Conservation (phyloP, 2,888 invertebrate genomes). For the Drosophila dives region DNA sequence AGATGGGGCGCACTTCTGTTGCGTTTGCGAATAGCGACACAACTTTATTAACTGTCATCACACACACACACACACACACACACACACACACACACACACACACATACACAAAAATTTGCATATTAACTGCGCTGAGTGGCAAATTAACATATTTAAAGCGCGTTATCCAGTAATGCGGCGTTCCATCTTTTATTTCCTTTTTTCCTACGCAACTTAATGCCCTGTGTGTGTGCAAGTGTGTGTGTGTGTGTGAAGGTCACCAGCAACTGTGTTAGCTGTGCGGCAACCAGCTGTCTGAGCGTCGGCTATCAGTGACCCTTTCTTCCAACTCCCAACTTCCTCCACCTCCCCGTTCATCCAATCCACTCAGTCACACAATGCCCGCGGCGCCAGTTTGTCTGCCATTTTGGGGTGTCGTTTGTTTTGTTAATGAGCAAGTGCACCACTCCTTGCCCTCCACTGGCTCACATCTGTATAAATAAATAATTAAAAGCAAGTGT, state of each 20-base stretch:
- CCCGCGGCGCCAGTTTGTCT: slow-evolving; percentile 55
- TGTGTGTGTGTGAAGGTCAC: slow-evolving; percentile 48
- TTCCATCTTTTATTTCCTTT: slow-evolving; percentile 44
- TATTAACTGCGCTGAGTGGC: slow-evolving; percentile 44
- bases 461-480: slow-evolving; percentile 34
- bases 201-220: slow-evolving; percentile 44
- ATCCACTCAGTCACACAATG: slow-evolving; percentile 6
- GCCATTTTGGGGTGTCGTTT: slow-evolving; percentile 50
- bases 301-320: slow-evolving; percentile 10
- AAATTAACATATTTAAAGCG: slow-evolving; percentile 73
- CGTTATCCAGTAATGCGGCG: slow-evolving; percentile 70
- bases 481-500: slow-evolving; percentile 57
- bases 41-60: slow-evolving; percentile 35
- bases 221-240: slow-evolving; percentile 7
- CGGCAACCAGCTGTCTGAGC: slow-evolving; percentile 55
- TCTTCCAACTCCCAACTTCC: background rate
- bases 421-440: slow-evolving; percentile 61
- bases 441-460: background rate
- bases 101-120: slow-evolving; percentile 8
- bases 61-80: background rate
- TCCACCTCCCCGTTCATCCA: background rate
- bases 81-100: slow-evolving; percentile 5
- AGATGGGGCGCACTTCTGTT: slow-evolving; percentile 36
- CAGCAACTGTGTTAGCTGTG: slow-evolving; percentile 16
- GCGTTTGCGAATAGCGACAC: slow-evolving; percentile 8